Evolutionary conservation across 2,888 invertebrate genomes (phyloP), one percentile per base, ranked within the genome.

Genomic region (Carterocephalus palaemon): DNA sequence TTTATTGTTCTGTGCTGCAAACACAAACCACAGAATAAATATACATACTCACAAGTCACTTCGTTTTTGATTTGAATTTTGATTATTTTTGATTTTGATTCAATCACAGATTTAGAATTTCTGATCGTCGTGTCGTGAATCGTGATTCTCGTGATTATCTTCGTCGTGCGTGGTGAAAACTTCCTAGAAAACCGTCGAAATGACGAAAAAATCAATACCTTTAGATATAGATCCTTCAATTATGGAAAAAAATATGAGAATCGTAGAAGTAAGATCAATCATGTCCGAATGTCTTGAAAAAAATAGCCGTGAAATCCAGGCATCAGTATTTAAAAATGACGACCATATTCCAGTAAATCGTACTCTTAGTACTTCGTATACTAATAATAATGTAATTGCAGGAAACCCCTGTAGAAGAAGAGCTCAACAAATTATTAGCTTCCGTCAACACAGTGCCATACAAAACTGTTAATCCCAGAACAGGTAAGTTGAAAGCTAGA

Each of bases 401-500:
- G 89, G 88, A 89, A 40, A 81, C 62, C 59, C 81, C 89, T 3
- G 71, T 89, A 10, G 90, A 91, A 60, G 88, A 91, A 37, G 90
- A 91, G 51, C 70, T 92, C 7, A 88, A 88, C 48, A 89, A 90
- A 59, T 72, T 90, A 23, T 81, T 92, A 34, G 71, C 83, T 29
- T 70, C 75, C 9, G 71, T 81, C 1, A 81, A 86, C 47, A 66
- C 81, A 16, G 67, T 86, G 29, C 91, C 91, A 15, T 89, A 88
- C 1, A 90, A 90, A 66, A 75, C 91, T 46, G 89, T 93, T 1
- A 91, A 90, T 68, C 93, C 93, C 23, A 83, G 68, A 49, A 91
- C 93, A 71, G 93, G 93, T 92, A 85, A 79, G 58, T 10, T 26
- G 26, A 8, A 31, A 32, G 4, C 12, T 7, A 12, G 12, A 6